Base-by-base conservation (phyloP, 2,797 vertebrate species). In the Setipinna tenuifilis region DNA sequence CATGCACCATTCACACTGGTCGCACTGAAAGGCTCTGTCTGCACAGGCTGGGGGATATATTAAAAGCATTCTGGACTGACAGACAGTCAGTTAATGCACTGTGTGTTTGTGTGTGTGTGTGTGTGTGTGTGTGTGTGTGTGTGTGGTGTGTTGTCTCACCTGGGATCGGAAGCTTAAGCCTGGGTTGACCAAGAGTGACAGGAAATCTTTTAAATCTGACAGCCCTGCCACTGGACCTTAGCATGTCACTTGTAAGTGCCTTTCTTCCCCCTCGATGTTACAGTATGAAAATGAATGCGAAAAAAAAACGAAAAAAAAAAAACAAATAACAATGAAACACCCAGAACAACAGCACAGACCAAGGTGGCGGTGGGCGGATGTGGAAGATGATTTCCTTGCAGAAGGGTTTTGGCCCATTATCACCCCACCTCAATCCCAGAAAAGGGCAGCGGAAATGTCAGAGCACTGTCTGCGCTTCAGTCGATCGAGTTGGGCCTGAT, bases 121-220 rank as follows among this genome's bases (percentile, higher is more conserved):
- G 57, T 61, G 44, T 83, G 82, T 83, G 82, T 83, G 82, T 83
- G 82, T 83, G 82, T 83, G 82, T 59, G 82, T 82, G 82, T 82
- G 82, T 59, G 82, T 83, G 82, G 23, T 57, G 62, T 82, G 81
- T 85, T 54, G 88, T 87, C 83, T 88, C 87, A 86, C 83, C 41
- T 58, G 84, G 85, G 88, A 83, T 85, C 87, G 87, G 85, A 57
- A 23, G 50, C 83, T 57, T 88, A 87, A 88, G 88, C 87, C 88
- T 87, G 75, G 84, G 57, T 81, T 83, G 88, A 86, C 85, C 82
- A 78, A 83, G 81, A 86, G 85, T 82, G 86, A 90, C 91, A 87
- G 85, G 61, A 90, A 88, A 88, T 89, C 88, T 75, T 61, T 89
- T 62, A 87, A 87, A 90, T 88, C 87, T 85, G 87, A 88, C 86